These are phyloP conservation scores for Caenorhabditis inopinata DNA, from an alignment of 1,140 invertebrate genomes.

Conservation along the genomic window DNA sequence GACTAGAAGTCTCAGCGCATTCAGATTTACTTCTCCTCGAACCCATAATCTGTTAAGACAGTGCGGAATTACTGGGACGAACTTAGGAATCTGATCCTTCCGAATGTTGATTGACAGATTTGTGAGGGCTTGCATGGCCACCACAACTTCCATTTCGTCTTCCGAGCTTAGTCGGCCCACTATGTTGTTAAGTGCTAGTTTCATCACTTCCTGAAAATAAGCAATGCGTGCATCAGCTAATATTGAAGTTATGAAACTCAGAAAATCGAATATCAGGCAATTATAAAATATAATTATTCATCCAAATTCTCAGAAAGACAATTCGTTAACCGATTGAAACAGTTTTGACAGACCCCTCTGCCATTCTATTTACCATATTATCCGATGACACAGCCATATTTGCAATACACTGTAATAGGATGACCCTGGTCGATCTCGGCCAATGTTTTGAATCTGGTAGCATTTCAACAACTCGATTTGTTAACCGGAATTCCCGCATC, in stretches of 20 bases:
- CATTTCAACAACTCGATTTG: conserved; percentile 52
- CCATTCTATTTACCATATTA: conserved; percentile 51
- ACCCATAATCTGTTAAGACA: conserved; percentile 54
- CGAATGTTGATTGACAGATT: conserved; percentile 54
- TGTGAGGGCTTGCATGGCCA: conserved; percentile 58
- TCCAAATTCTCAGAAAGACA: too few species aligned
- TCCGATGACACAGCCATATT: conserved; percentile 57
- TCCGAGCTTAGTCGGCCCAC: conserved; percentile 45
- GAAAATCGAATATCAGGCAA: too few species aligned
- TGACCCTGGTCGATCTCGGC: conserved; percentile 54
- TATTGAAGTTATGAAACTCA: too few species aligned
- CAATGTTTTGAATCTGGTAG: conserved; percentile 48
- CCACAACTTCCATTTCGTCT: conserved; percentile 57
- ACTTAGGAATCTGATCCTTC: conserved; percentile 35
- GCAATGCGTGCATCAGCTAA: too few species aligned
- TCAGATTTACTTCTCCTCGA: conserved; percentile 67
- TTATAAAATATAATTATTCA: too few species aligned
- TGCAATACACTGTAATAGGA: conserved; percentile 57
- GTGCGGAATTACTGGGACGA: conserved; percentile 52
- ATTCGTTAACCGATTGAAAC: too few species aligned
- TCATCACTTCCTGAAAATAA: conserved; percentile 42
- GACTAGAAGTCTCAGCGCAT: conserved; percentile 72
- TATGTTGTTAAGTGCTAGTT: conserved; percentile 42
- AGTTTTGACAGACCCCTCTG: too few species aligned
- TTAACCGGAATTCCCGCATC: conserved; percentile 52